phyloP scores from a whole-genome alignment of 1,140 invertebrate species.

The Drosophila azteca region DNA sequence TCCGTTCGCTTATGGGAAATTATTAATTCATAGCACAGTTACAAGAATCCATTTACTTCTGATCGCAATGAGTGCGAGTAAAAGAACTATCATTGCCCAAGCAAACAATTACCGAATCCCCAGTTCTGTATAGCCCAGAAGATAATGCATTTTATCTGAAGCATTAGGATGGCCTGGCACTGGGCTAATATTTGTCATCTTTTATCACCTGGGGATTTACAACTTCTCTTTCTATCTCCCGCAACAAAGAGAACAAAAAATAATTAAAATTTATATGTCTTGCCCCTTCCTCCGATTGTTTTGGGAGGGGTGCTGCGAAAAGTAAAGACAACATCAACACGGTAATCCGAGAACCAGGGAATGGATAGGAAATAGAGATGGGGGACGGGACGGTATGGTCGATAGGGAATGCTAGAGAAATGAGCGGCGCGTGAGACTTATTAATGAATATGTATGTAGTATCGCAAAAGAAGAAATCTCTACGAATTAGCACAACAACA shows the following conservation, averaged over 20 bases:
- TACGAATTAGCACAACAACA: constrained; percentile 65
- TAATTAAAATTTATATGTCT: constrained; percentile 24
- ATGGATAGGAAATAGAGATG: constrained; percentile 16
- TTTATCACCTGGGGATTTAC: too few relatives aligned
- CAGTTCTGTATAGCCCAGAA: too few relatives aligned
- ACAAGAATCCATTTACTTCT: too few relatives aligned
- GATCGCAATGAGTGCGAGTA: neutral
- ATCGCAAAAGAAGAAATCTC: constrained; percentile 68
- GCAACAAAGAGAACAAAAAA: neutral
- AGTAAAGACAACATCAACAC: constrained; percentile 74
- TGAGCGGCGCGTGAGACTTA: constrained; percentile 81
- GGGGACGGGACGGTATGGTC: neutral
- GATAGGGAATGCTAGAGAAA: constrained; percentile 57
- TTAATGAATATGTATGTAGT: constrained; percentile 69
- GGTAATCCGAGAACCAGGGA: constrained; percentile 59
- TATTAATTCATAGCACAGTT: neutral
- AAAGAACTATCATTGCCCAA: too few relatives aligned
- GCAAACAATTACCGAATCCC: too few relatives aligned
- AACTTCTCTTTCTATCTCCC: too few relatives aligned
- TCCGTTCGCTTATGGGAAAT: neutral
- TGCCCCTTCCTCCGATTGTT: neutral
- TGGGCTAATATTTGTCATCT: too few relatives aligned
- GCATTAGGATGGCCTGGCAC: too few relatives aligned
- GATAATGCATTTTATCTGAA: too few relatives aligned
- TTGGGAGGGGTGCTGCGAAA: constrained; percentile 29